phyloP scores from a whole-genome alignment of 1,140 invertebrate genomes.

The Rhyacophila brunnea region DNA sequence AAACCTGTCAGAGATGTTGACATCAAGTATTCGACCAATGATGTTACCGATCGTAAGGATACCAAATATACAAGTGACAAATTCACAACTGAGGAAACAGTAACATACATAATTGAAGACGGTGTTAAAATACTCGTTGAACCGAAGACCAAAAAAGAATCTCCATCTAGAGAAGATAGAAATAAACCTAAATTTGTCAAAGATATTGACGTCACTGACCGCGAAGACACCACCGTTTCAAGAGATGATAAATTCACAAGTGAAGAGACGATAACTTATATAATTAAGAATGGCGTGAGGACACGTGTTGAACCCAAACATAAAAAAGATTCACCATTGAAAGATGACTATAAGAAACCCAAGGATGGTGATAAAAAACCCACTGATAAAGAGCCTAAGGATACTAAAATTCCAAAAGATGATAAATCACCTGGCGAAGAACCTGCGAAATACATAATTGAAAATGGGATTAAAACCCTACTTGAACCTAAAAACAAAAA shows the following conservation, averaged over 20 bases:
- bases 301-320: not conserved
- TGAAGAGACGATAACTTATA: not conserved
- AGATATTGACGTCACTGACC: not conserved
- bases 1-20: not conserved
- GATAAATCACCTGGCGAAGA: not conserved
- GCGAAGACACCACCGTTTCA: not conserved
- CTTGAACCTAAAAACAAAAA: constrained; percentile 6
- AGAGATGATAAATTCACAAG: not conserved
- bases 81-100: constrained; percentile 3
- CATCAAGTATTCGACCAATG: not conserved
- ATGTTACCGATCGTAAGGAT: constrained; percentile 3
- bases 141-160: constrained; percentile 5
- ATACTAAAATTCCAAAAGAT: not conserved
- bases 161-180: not conserved
- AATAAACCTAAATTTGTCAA: not conserved
- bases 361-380: not conserved
- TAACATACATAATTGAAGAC: constrained; percentile 20
- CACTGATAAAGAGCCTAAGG: not conserved
- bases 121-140: constrained; percentile 14
- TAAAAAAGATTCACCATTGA: not conserved
- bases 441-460: constrained; percentile 8
- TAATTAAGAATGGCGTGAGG: not conserved
- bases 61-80: not conserved
- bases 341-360: not conserved
- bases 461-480: constrained; percentile 19